These are phyloP conservation scores for Trichomycterus rosablanca DNA, from an alignment of 2,113 vertebrate species.

Conservation along the genomic window DNA sequence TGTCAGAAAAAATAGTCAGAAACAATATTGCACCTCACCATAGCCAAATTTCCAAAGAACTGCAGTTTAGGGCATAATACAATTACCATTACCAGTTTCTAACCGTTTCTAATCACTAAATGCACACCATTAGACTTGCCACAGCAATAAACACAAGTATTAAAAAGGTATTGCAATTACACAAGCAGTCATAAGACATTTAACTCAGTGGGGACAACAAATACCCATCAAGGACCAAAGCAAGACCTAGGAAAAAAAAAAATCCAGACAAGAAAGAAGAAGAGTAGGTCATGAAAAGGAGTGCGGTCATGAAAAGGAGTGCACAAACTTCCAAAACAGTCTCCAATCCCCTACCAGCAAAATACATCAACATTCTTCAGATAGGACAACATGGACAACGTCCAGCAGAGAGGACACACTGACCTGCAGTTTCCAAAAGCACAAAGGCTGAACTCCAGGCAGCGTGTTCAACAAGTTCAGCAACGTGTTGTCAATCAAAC, in stretches of 20 bases:
- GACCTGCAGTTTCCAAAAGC: not conserved
- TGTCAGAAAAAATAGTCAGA: too few species aligned
- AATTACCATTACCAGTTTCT: too few species aligned
- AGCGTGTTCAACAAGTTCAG: not conserved
- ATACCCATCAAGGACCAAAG: constrained; percentile 7
- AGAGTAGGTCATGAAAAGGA: constrained; percentile 19
- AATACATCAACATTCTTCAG: constrained; percentile 39
- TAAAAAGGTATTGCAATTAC: too few species aligned
- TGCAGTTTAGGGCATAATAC: too few species aligned
- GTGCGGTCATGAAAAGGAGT: constrained; percentile 12
- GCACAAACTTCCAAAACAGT: constrained; percentile 11
- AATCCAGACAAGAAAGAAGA: constrained; percentile 29
- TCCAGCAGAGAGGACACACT: constrained; percentile 25
- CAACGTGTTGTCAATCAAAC: not conserved
- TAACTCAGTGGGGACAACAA: too few species aligned
- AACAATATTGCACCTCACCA: too few species aligned
- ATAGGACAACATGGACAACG: constrained; percentile 21
- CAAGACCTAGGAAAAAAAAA: constrained; percentile 21
- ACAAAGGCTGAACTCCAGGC: not conserved
- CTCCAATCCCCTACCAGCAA: constrained; percentile 14
- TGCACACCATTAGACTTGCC: too few species aligned
- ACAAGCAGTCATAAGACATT: too few species aligned
- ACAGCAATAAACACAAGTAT: too few species aligned
- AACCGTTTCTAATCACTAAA: too few species aligned
- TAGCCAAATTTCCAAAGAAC: too few species aligned